These are phyloP conservation scores for Tangara arthus DNA, from an alignment of 2,797 vertebrate species.

Conservation along the genomic window DNA sequence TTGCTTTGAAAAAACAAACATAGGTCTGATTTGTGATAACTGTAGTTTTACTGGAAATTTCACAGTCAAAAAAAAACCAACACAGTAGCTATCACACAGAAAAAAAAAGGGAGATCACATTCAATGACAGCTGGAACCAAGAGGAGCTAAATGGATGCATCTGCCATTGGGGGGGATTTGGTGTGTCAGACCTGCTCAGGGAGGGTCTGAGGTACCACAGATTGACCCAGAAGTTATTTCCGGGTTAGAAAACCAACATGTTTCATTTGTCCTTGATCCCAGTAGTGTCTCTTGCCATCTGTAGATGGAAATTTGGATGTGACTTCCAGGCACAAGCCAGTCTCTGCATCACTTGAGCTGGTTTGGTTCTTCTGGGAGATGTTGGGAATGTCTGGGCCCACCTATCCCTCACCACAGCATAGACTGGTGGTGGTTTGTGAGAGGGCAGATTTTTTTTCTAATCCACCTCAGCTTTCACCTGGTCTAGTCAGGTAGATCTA, in stretches of 20 bases:
- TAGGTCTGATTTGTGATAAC: not conserved
- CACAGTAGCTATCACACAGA: not conserved
- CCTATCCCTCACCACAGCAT: not conserved
- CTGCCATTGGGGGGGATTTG: not conserved
- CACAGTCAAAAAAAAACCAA: not conserved
- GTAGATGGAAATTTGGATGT: not conserved
- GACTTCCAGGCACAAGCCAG: not conserved
- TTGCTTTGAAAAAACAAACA: conserved; percentile 29
- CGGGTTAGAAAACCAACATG: not conserved
- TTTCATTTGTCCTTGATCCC: not conserved
- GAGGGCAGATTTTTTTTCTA: not conserved
- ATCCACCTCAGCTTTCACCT: not conserved
- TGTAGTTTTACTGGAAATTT: not conserved
- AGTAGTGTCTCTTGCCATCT: not conserved
- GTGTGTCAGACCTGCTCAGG: not conserved
- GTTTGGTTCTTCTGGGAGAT: not conserved
- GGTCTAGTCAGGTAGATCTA: not conserved
- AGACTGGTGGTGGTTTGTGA: not conserved
- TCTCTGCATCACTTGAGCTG: not conserved
- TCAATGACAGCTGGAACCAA: not conserved
- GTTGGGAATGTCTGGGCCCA: not conserved
- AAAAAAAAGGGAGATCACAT: not conserved
- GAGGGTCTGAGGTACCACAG: accelerated
- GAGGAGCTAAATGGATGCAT: not conserved
- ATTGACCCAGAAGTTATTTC: not conserved